Base-by-base conservation (phyloP, 2,888 invertebrate genomes). In the Falcaria lacertinaria region DNA sequence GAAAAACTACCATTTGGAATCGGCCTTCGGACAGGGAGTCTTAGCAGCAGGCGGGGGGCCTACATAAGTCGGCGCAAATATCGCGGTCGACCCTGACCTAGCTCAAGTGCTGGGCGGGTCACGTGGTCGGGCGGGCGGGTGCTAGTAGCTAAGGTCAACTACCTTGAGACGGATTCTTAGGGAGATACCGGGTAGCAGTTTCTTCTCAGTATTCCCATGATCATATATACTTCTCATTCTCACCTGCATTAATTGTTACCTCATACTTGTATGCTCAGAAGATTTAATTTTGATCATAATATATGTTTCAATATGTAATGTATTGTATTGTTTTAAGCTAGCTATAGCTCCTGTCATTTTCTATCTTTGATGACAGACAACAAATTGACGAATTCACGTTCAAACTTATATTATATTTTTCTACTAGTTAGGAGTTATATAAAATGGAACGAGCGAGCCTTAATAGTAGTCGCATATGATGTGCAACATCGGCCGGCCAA, bases 31-130 rank as follows among this genome's bases (percentile, higher is more conserved):
- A 44, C 45, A 44, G 48, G 47, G 34, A 41, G 52, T 46, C 45
- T 41, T 36, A 19, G 45, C 47, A 40, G 16, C 44, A 44, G 41
- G 33, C 41, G 54, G 54, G 64, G 69, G 80, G 65, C 76, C 82
- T 71, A 51, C 50, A 53, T 64, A 60, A 65, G 68, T 56, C 68
- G 62, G 71, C 58, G 62, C 61, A 64, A 69, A 72, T 73, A 76
- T 75, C 75, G 70, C 74, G 67, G 57, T 60, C 72, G 85, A 83
- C 88, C 88, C 77, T 88, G 88, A 88, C 88, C 88, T 85, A 85
- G 77, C 80, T 63, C 80, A 86, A 82, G 83, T 74, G 77, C 68
- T 80, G 84, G 80, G 81, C 77, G 82, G 82, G 84, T 81, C 86
- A 82, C 82, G 79, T 77, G 81, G 71, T 64, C 74, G 82, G 84